Percentiles rank a stretch among this genome's conserved stretches.
These are phyloP conservation scores for Mylabris phalerata DNA, from an alignment of 1,140 invertebrate species.

Conservation along the genomic window DNA sequence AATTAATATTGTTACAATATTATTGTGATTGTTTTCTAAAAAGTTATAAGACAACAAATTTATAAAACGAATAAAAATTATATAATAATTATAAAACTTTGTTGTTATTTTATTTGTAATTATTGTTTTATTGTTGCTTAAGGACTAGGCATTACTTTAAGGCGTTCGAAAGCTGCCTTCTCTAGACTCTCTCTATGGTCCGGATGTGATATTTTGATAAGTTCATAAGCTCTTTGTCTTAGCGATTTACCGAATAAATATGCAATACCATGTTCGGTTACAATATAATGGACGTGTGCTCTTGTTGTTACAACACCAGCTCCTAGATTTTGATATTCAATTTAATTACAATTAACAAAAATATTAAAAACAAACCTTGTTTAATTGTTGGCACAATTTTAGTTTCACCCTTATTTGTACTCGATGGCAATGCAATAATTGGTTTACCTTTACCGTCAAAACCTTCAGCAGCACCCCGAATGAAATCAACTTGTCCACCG, in stretches of 20 bases:
- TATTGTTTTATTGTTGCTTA: constrained; percentile 1
- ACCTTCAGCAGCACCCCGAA: constrained; percentile 85
- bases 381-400: constrained; percentile 87
- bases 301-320: constrained; percentile 89
- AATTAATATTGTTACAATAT: constrained; percentile 8
- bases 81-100: no score
- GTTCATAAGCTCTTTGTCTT: constrained; percentile 78
- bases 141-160: constrained; percentile 72
- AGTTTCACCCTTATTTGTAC: constrained; percentile 75
- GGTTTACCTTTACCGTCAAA: constrained; percentile 84
- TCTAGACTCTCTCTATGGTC: constrained; percentile 79
- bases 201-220: constrained; percentile 88
- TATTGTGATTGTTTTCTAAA: neutral
- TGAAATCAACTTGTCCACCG: constrained; percentile 94
- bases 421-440: constrained; percentile 86
- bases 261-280: constrained; percentile 90
- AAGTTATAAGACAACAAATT: no score
- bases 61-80: no score
- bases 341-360: constrained; percentile 3
- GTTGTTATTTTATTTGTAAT: constrained; percentile 2
- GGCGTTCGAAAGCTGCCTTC: constrained; percentile 80
- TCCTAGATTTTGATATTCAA: constrained; percentile 48
- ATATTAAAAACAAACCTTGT: constrained; percentile 51
- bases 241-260: constrained; percentile 84
- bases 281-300: constrained; percentile 88